These are phyloP conservation scores for Formicarius rufipectus DNA, from an alignment of 2,113 vertebrate species.

Conservation along the genomic window DNA sequence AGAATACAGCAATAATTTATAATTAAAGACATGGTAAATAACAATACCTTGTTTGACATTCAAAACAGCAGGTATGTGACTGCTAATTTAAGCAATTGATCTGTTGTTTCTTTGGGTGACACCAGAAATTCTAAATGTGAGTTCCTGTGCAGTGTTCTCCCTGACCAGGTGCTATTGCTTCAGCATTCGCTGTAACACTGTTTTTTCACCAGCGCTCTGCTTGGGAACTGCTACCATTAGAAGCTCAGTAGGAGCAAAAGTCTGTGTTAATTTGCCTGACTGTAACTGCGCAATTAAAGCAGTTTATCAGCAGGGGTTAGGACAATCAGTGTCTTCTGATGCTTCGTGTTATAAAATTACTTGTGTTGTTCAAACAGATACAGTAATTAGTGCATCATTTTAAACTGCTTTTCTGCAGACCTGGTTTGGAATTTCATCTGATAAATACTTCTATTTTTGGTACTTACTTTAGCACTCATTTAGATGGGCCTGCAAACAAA, in stretches of 20 bases:
- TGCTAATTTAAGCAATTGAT: not conserved
- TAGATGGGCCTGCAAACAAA: no score
- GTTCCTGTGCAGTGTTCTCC: not conserved
- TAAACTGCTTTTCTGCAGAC: conserved; percentile 30
- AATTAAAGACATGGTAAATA: not conserved
- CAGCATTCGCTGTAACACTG: not conserved
- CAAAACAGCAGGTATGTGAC: not conserved
- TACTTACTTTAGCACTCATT: not conserved
- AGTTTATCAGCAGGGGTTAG: conserved; percentile 67
- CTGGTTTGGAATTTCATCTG: conserved; percentile 3
- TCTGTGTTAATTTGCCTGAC: conserved; percentile 66
- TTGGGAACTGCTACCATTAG: conserved; percentile 55
- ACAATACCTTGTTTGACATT: not conserved
- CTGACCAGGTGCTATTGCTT: not conserved
- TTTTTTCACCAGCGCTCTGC: not conserved
- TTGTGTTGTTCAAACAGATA: conserved; percentile 74
- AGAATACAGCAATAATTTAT: not conserved
- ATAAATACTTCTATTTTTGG: not conserved
- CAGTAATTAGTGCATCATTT: conserved; percentile 70
- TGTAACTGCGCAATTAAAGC: conserved; percentile 70
- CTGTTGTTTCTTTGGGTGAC: not conserved
- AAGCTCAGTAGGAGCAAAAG: conserved; percentile 62
- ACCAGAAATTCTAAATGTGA: not conserved
- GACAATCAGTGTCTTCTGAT: conserved; percentile 64
- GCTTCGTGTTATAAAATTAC: conserved; percentile 67